These are phyloP conservation scores for Cepaea hortensis DNA, from an alignment of 2,888 invertebrate species.

Conservation along the genomic window DNA sequence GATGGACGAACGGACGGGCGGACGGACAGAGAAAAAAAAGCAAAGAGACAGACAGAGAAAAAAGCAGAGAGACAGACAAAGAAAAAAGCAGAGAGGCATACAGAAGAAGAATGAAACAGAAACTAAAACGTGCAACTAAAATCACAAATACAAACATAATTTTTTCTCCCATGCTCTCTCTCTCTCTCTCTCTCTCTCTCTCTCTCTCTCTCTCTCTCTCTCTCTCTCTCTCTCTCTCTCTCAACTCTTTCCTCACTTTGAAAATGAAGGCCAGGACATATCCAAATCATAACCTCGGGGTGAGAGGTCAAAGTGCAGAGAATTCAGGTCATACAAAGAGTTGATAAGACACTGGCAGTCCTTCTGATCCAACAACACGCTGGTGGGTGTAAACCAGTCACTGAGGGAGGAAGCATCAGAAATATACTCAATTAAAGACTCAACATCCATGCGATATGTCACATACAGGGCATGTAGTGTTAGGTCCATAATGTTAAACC, in stretches of 20 bases:
- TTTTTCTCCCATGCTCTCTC: not conserved
- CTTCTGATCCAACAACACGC: conserved; percentile 70
- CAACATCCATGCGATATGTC: too few species aligned
- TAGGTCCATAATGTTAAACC: too few species aligned
- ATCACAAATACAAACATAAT: too few species aligned
- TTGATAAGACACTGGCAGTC: conserved; percentile 69
- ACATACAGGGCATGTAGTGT: too few species aligned
- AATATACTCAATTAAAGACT: not conserved
- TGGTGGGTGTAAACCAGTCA: conserved; percentile 73
- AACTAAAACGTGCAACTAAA: too few species aligned
- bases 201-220: not conserved
- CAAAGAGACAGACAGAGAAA: too few species aligned
- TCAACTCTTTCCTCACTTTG: conserved; percentile 68
- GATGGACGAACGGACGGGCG: too few species aligned
- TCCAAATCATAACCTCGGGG: conserved; percentile 77
- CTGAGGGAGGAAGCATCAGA: conserved; percentile 58
- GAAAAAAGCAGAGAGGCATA: too few species aligned
- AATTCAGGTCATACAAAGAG: conserved; percentile 76
- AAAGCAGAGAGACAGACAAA: too few species aligned
- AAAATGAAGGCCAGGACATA: conserved; percentile 77
- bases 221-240: not conserved
- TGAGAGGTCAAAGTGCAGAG: conserved; percentile 76
- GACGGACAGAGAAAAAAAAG: too few species aligned
- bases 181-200: not conserved
- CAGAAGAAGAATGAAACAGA: too few species aligned